A percentile compares a stretch with the other conserved stretches of the same genome.
phyloP scores from a whole-genome alignment of 2,113 vertebrate species.

The Rhabdomys dilectus region DNA sequence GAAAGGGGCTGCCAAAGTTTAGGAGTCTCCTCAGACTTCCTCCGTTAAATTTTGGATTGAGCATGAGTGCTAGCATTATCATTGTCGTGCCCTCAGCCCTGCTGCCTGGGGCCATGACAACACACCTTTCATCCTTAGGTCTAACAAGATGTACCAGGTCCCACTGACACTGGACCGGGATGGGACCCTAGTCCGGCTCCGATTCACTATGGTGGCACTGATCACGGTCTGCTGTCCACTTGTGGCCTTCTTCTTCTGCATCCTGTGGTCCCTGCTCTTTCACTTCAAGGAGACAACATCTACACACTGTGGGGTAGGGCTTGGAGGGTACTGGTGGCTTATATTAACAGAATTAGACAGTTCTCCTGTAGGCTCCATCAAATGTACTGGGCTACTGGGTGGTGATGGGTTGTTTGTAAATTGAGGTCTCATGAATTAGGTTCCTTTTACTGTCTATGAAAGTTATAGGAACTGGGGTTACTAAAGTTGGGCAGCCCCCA shows the following conservation, averaged over 20 bases:
- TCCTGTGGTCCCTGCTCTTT: slow-evolving; percentile 92
- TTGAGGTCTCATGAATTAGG: slow-evolving; percentile 23
- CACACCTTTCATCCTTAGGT: slow-evolving; percentile 75
- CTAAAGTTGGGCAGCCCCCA: not conserved
- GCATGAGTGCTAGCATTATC: not conserved
- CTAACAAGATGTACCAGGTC: slow-evolving; percentile 91
- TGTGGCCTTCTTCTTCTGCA: slow-evolving; percentile 91
- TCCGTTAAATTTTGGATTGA: not conserved
- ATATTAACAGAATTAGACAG: slow-evolving; percentile 38
- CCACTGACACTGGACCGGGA: slow-evolving; percentile 91
- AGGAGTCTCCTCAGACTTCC: not conserved
- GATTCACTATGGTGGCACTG: slow-evolving; percentile 89
- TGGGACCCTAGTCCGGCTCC: slow-evolving; percentile 91
- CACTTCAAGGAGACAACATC: slow-evolving; percentile 92
- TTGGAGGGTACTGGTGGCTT: not conserved
- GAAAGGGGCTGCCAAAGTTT: not conserved
- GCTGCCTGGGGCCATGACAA: slow-evolving; percentile 61
- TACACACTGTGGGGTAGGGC: slow-evolving; percentile 94
- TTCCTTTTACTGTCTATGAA: not conserved
- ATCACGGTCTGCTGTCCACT: slow-evolving; percentile 92
- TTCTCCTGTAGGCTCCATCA: not conserved
- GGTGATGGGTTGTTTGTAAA: not conserved
- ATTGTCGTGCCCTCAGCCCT: not conserved
- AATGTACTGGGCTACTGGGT: not conserved
- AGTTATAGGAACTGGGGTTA: not conserved